Conservation (phyloP, 2,797 vertebrate genomes). For the Aeoliscus strigatus region DNA sequence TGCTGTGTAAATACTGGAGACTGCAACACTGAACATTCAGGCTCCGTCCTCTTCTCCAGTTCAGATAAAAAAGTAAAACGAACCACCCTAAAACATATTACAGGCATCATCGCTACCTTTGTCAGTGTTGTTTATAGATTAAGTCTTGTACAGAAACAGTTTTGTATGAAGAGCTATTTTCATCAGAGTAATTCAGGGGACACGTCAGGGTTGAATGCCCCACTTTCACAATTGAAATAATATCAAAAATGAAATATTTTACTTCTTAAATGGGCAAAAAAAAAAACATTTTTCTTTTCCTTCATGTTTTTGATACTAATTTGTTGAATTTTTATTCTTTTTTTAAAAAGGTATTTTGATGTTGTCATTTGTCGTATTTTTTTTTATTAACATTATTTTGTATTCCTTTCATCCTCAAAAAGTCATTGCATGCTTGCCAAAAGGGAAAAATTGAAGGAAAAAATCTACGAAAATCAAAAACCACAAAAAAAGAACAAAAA, state of each 20-base stretch:
- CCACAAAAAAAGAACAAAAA: slow-evolving; percentile 71
- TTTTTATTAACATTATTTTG: slow-evolving; percentile 75
- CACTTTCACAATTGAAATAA: slow-evolving; percentile 78
- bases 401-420: slow-evolving; percentile 79
- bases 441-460: slow-evolving; percentile 76
- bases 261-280: slow-evolving; percentile 74
- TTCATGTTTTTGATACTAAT: slow-evolving; percentile 75
- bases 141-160: slow-evolving; percentile 96
- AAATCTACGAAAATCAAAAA: slow-evolving; percentile 73
- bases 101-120: slow-evolving; percentile 61
- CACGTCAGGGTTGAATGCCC: slow-evolving; percentile 82
- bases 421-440: slow-evolving; percentile 95
- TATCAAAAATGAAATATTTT: slow-evolving; percentile 65
- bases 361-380: slow-evolving; percentile 74
- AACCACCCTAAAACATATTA: slow-evolving; percentile 51
- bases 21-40: slow-evolving; percentile 52
- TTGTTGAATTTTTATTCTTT: slow-evolving; percentile 75
- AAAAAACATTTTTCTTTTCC: slow-evolving; percentile 56
- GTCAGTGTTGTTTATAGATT: slow-evolving; percentile 85
- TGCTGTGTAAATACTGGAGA: slow-evolving; percentile 70
- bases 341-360: slow-evolving; percentile 67
- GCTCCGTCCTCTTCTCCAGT: slow-evolving; percentile 49
- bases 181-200: slow-evolving; percentile 90
- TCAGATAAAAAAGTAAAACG: slow-evolving; percentile 53
- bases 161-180: slow-evolving; percentile 99